Base-by-base conservation (phyloP, 2,888 invertebrate genomes). In the Pinctada fucata region DNA sequence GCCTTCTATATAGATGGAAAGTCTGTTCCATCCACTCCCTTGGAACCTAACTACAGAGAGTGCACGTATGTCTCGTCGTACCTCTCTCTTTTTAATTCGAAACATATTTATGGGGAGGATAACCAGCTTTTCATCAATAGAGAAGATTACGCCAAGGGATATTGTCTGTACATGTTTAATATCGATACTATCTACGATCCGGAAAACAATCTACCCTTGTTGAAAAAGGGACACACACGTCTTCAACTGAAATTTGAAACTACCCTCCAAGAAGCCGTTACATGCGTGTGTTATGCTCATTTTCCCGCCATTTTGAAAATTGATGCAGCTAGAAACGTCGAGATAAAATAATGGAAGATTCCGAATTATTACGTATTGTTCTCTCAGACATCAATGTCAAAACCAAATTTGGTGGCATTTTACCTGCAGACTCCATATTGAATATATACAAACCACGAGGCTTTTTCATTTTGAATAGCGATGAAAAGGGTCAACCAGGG, bases 241-340 rank as follows among this genome's bases (percentile, higher is more conserved):
- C n/a, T n/a, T n/a, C n/a, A n/a, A n/a, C n/a, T n/a, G n/a, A n/a
- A n/a, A n/a, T n/a, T n/a, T n/a, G n/a, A n/a, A n/a, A n/a, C n/a
- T n/a, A n/a, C n/a, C n/a, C n/a, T n/a, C n/a, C n/a, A n/a, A n/a
- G n/a, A n/a, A n/a, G n/a, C n/a, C n/a, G n/a, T n/a, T n/a, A n/a
- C n/a, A n/a, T n/a, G n/a, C n/a, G n/a, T n/a, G n/a, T 63, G 63
- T 0, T 67, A 67, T 48, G 67, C 47, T 47, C 45, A 3, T 47
- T 67, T 67, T 67, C 67, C 67, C 45, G 67, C 67, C 5, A 67
- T 67, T 48, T 13, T 67, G 31, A 67, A 48, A 5, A 67, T 67
- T 67, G 67, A 67, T 10, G 45, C 67, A 8, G 48, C 47, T 48
- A 45, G 67, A 10, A 67, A 67, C 31, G 67, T 67, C 8, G 67